Evolutionary conservation across 2,797 vertebrate species (phyloP).

Genomic region (Lutjanus argentimaculatus): DNA sequence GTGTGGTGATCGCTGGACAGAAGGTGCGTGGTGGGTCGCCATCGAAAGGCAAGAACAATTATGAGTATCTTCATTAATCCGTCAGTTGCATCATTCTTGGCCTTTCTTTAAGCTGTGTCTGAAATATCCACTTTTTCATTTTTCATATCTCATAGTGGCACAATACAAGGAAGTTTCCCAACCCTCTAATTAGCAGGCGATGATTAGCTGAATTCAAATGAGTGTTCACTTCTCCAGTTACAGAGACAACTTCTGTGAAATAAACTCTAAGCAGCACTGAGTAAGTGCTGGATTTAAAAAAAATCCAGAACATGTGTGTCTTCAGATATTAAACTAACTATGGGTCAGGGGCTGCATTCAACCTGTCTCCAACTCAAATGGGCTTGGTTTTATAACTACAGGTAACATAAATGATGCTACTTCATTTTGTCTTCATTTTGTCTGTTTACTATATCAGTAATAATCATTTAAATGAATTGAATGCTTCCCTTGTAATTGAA

Average conservation of each 20-base stretch:
- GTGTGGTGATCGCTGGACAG: conserved; percentile 95
- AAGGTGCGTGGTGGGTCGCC: conserved; percentile 87
- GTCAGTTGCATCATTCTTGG: not conserved
- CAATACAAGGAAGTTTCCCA: conserved; percentile 13
- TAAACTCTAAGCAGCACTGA: conserved; percentile 9
- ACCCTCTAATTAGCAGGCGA: conserved; percentile 13
- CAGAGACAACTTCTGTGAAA: conserved; percentile 6
- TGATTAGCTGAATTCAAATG: conserved; percentile 36
- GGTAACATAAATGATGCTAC: not conserved
- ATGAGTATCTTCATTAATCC: not conserved
- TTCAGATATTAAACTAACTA: not conserved
- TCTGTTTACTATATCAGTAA: too few species aligned
- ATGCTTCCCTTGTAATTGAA: not conserved
- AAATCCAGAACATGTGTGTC: not conserved
- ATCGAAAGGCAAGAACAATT: conserved; percentile 3
- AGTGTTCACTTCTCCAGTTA: not conserved
- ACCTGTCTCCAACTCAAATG: not conserved
- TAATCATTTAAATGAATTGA: not conserved
- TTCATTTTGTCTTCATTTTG: too few species aligned
- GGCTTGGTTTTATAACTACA: not conserved
- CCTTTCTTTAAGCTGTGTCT: not conserved
- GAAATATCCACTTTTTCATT: not conserved
- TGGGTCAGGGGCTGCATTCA: not conserved
- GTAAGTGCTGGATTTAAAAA: not conserved
- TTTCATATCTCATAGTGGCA: conserved; percentile 8